Conservation (phyloP, 2,113 vertebrate genomes). For the Rhea pennata region DNA sequence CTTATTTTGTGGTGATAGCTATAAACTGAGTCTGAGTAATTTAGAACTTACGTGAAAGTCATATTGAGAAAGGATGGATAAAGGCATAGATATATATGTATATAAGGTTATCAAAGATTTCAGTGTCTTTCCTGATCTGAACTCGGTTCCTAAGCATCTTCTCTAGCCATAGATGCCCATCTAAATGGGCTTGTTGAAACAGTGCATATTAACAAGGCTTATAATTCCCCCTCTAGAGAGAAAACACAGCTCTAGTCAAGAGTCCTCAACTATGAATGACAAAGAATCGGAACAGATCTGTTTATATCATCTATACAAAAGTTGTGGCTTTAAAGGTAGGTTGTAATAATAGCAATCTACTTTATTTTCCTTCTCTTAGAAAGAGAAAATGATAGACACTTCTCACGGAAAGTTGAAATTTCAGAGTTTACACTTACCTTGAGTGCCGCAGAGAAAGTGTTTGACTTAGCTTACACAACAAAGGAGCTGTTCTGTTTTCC, state of each 20-base stretch:
- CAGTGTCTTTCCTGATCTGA: background rate
- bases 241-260: conserved; percentile 33
- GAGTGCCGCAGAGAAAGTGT: background rate
- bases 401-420: background rate
- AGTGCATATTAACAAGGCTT: background rate
- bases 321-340: conserved; percentile 89
- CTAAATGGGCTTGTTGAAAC: background rate
- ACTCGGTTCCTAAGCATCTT: background rate
- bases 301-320: conserved; percentile 82
- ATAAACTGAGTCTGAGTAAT: background rate
- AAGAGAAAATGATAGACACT: background rate
- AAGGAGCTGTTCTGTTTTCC: background rate
- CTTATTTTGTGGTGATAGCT: background rate
- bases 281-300: conserved; percentile 86
- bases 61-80: background rate
- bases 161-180: background rate
- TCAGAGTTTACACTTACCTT: background rate
- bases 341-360: background rate
- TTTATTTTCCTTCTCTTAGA: background rate
- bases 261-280: background rate
- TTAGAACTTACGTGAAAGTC: background rate
- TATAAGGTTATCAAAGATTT: background rate
- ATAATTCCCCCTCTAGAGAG: conserved; percentile 47
- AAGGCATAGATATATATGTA: background rate
- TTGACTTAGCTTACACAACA: background rate